These are phyloP conservation scores for Epinephelus awoara DNA, from an alignment of 2,797 vertebrate genomes.

Conservation along the genomic window DNA sequence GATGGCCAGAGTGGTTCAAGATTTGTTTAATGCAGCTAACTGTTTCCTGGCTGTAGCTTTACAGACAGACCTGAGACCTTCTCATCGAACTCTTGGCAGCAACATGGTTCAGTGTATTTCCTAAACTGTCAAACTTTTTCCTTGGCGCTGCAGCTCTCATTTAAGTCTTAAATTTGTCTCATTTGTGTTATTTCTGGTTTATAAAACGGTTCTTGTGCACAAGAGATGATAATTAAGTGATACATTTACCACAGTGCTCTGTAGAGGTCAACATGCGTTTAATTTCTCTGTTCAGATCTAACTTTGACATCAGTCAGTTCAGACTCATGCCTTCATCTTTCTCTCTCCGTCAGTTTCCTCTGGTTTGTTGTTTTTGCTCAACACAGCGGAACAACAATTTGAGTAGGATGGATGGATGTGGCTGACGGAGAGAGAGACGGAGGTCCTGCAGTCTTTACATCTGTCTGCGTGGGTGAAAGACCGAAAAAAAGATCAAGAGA, in stretches of 20 bases:
- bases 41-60: no score
- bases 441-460: conserved; percentile 43
- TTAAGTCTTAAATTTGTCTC: no score
- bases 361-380: conserved; percentile 40
- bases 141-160: no score
- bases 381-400: conserved; percentile 31
- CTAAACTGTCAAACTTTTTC: no score
- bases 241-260: background rate
- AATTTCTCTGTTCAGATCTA: background rate
- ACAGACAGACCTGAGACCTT: no score
- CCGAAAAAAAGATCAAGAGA: conserved; percentile 2
- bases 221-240: background rate
- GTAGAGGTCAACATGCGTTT: background rate
- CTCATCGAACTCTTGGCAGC: no score
- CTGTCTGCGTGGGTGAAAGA: conserved; percentile 34
- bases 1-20: no score
- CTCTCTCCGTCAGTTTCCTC: background rate
- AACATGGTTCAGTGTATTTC: no score
- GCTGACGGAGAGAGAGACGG: background rate
- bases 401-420: conserved; percentile 50
- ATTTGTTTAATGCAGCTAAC: no score
- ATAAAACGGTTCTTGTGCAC: background rate
- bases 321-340: background rate
- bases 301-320: no score
- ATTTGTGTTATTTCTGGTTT: background rate